A percentile compares a stretch with the other conserved stretches of the same genome.
Evolutionary conservation across 2,797 vertebrate genomes (phyloP).

Genomic region (Trematomus bernacchii): DNA sequence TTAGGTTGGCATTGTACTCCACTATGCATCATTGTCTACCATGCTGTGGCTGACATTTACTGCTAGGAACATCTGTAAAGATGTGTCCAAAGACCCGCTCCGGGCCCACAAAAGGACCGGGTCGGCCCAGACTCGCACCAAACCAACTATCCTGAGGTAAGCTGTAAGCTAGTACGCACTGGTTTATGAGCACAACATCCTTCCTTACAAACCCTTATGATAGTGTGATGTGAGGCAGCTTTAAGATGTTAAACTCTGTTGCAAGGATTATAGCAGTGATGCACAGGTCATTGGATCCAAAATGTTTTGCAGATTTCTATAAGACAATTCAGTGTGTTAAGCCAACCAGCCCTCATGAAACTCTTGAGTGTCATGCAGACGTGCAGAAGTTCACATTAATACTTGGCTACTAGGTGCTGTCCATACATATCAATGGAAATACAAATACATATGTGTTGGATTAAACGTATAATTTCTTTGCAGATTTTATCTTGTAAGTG

Average conservation of each 20-base stretch:
- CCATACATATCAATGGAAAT: too few species aligned
- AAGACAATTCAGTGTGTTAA: neutral
- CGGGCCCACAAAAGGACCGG: conserved; percentile 83
- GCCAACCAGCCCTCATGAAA: neutral
- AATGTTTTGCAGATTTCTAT: neutral
- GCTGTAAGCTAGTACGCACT: neutral
- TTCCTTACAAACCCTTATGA: neutral
- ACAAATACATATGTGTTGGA: too few species aligned
- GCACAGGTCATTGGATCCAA: neutral
- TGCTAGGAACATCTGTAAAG: conserved; percentile 93
- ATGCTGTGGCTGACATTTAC: conserved; percentile 95
- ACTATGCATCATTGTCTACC: conserved; percentile 93
- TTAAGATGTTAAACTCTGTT: neutral
- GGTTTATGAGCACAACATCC: neutral
- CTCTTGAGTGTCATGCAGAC: neutral
- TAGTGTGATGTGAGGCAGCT: neutral
- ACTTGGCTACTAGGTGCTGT: neutral
- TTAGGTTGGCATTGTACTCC: conserved; percentile 93
- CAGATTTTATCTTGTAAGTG: conserved; percentile 94
- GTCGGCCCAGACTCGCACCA: conserved; percentile 64
- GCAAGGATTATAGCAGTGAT: neutral
- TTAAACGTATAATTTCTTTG: conserved; percentile 10
- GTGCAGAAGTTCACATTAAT: conserved; percentile 2
- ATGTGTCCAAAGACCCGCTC: conserved; percentile 91
- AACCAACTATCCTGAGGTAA: conserved; percentile 80